Base-by-base conservation (phyloP, 2,888 invertebrate species). In the Cheilosia vulpina region DNA sequence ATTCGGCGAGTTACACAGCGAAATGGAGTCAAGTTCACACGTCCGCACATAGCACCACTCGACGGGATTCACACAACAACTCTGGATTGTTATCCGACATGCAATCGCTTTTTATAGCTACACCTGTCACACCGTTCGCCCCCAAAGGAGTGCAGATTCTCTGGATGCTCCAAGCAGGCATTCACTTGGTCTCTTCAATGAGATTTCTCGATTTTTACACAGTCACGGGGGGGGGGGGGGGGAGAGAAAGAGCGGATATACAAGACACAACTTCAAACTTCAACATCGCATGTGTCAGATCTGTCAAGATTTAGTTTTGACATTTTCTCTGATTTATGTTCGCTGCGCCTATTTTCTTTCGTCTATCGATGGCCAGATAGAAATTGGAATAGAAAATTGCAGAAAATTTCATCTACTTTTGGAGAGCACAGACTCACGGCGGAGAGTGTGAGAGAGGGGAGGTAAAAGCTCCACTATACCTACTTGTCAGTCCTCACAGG, bases 221-320 rank as follows among this genome's bases (percentile, higher is more conserved):
- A n/a, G 15, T 15, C n/a, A 9, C 11, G 53, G 2, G 4, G 27
- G 17, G 19, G 11, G 45, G 45, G 17, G 45, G 45, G 34, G 50
- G 2, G 27, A 17, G 19, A 15, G 38, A 52, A n/a, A 53, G 47
- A 43, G 52, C 1, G 19, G n/a, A 3, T 52, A 50, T 11, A 27
- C 13, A 31, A 72, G 52, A 50, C 11, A 27, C 9, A 31, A 72
- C 73, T 66, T 79, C 55, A 24, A 24, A 24, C 21, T 24, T 21
- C 0, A 52, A 27, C 52, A 11, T 80, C 84, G 84, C 84, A 80
- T 80, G 80, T 84, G 75, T 80, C 75, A 71, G 75, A 71, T 66
- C 58, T 80, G 84, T 84, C 83, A 84, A 53, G 72, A 66, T 15
- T 2, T 31, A 38, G 38, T 53, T 57, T 60, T 58, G 24, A 65